Evolutionary conservation across 53 echinoderm and acorn worm species (phyloP).

Genomic region (Glandiceps talaboti): DNA sequence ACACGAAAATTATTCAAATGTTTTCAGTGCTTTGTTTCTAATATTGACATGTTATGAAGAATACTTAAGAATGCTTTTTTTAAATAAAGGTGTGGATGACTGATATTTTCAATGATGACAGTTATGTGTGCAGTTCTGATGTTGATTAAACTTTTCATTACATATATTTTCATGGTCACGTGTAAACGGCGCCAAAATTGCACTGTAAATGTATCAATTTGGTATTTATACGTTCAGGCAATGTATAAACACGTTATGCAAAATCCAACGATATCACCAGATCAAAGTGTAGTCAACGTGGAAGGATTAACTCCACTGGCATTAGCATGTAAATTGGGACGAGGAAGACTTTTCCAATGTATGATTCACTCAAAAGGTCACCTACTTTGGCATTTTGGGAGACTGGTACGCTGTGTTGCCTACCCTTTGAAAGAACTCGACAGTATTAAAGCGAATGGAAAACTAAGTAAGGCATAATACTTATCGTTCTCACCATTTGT

Average conservation of each 20-base stretch:
- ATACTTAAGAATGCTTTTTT: no score
- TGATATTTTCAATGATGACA: no score
- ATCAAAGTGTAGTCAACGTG: conserved; percentile 26
- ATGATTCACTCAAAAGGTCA: conserved; percentile 72
- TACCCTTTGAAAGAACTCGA: conserved; percentile 75
- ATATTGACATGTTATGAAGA: no score
- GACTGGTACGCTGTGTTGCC: conserved; percentile 55
- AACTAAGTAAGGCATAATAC: conserved; percentile 46
- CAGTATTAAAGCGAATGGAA: conserved; percentile 46
- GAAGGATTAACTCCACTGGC: conserved; percentile 80
- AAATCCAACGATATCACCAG: conserved; percentile 52
- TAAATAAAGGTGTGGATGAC: no score
- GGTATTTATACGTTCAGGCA: background rate
- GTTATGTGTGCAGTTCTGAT: background rate
- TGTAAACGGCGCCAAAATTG: background rate
- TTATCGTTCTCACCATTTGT: background rate
- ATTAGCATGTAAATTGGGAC: conserved; percentile 76
- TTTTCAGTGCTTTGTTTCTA: no score
- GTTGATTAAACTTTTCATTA: background rate
- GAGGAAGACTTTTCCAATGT: conserved; percentile 54
- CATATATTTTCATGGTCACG: no score
- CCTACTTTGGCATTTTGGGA: conserved; percentile 73
- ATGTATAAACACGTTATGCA: conserved; percentile 31
- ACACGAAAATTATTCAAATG: no score
- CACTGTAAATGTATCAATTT: no score